Evolutionary conservation across 35 echinoderm and acorn worm genomes (phyloP).

Genomic region (Ptychodera flava): DNA sequence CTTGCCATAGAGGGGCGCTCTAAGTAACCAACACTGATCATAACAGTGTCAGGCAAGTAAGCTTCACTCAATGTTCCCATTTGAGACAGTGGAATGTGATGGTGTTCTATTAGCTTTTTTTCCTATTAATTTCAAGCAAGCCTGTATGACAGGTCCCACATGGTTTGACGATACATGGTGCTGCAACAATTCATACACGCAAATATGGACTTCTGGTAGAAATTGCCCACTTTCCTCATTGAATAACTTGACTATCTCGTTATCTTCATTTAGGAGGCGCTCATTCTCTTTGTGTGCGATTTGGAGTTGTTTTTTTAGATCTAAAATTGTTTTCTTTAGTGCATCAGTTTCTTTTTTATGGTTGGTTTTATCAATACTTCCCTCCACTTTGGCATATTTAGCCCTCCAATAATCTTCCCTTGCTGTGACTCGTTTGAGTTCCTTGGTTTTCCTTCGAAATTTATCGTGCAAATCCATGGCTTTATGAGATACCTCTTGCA

Average conservation of each 20-base stretch:
- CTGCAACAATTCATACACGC: slow-evolving; percentile 20
- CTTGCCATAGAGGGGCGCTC: too few species aligned
- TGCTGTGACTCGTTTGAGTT: too few species aligned
- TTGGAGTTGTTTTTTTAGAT: too few species aligned
- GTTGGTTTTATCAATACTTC: too few species aligned
- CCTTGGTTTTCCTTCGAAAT: too few species aligned
- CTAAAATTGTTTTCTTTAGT: too few species aligned
- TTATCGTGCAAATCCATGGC: too few species aligned
- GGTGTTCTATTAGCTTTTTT: slow-evolving; percentile 25
- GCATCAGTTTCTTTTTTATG: too few species aligned
- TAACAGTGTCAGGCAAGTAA: slow-evolving; percentile 10
- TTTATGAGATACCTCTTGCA: too few species aligned
- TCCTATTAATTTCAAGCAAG: slow-evolving; percentile 16
- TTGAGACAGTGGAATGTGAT: neutral
- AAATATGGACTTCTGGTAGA: slow-evolving; percentile 22
- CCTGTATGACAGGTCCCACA: slow-evolving; percentile 24
- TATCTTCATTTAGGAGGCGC: neutral
- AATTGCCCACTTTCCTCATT: slow-evolving; percentile 11
- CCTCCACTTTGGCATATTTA: too few species aligned
- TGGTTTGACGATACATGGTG: slow-evolving; percentile 29
- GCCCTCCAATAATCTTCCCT: too few species aligned
- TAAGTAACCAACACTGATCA: too few species aligned
- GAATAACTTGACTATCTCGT: slow-evolving; percentile 11
- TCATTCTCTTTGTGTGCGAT: slow-evolving; percentile 17
- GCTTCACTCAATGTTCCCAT: slow-evolving; percentile 10